Conservation (phyloP, 2,113 vertebrate species). For the Eulemur rufifrons region DNA sequence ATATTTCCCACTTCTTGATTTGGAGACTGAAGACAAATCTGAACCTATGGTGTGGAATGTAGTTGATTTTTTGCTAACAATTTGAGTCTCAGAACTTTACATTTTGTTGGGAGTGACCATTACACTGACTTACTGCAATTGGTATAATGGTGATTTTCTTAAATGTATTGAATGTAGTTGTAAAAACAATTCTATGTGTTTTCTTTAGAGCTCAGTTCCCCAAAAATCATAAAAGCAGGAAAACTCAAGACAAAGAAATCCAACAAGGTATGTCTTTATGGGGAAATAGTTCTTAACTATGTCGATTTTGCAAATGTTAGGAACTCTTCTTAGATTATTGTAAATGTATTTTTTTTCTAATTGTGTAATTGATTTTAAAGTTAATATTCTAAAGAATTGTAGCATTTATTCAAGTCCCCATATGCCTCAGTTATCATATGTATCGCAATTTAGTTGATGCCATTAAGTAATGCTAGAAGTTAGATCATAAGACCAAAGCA, state of each 20-base stretch:
- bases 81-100: slow-evolving; percentile 7
- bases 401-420: background rate
- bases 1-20: slow-evolving; percentile 18
- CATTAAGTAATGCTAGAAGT: background rate
- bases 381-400: slow-evolving; percentile 5
- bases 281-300: slow-evolving; percentile 25
- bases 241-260: slow-evolving; percentile 91
- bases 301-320: background rate
- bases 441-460: background rate
- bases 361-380: slow-evolving; percentile 17
- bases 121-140: slow-evolving; percentile 24
- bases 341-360: slow-evolving; percentile 15
- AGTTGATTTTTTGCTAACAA: slow-evolving; percentile 49
- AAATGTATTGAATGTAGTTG: slow-evolving; percentile 20
- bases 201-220: slow-evolving; percentile 87
- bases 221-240: slow-evolving; percentile 89
- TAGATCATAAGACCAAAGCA: background rate
- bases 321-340: background rate
- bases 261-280: slow-evolving; percentile 89
- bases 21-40: background rate
- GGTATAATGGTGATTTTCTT: background rate
- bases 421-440: background rate
- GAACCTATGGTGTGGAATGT: background rate
- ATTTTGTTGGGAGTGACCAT: background rate
- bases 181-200: slow-evolving; percentile 40